Evolutionary conservation across 2,797 vertebrate genomes (phyloP).

Genomic region (Salmo trutta): DNA sequence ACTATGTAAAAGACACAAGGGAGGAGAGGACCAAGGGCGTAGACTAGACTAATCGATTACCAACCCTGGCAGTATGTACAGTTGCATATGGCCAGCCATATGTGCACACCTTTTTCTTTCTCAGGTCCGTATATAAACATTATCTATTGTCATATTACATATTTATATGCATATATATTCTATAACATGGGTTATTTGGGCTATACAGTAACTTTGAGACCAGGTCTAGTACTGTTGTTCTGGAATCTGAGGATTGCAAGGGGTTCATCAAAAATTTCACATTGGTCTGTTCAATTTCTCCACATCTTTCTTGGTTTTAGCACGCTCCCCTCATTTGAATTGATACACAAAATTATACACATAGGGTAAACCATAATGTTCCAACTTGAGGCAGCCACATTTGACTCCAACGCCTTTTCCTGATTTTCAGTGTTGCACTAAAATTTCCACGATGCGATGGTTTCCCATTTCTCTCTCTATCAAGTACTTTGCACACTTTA

Average conservation of each 20-base stretch:
- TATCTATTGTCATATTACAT: not conserved
- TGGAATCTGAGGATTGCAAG: not conserved
- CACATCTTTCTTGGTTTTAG: not conserved
- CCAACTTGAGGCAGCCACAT: not conserved
- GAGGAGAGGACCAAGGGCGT: not conserved
- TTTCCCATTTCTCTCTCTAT: conserved; percentile 27
- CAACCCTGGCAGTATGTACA: not conserved
- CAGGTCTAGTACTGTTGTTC: not conserved
- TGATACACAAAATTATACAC: not conserved
- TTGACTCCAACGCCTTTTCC: not conserved
- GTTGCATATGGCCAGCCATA: conserved; percentile 6
- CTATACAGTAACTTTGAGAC: not conserved
- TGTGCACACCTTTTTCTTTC: not conserved
- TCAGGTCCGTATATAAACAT: not conserved
- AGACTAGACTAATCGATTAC: not conserved
- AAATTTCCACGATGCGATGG: conserved; percentile 11
- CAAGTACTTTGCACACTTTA: conserved; percentile 46
- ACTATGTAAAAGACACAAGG: not conserved
- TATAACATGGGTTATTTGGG: not conserved
- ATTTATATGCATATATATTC: not conserved
- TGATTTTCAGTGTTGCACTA: conserved; percentile 55
- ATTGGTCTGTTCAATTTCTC: not conserved
- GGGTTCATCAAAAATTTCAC: not conserved
- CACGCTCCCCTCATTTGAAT: not conserved
- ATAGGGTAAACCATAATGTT: not conserved